A percentile compares a stretch with the other conserved stretches of the same genome.
Evolutionary conservation across 2,797 vertebrate genomes (phyloP).

Genomic region (Poecilia velifera): DNA sequence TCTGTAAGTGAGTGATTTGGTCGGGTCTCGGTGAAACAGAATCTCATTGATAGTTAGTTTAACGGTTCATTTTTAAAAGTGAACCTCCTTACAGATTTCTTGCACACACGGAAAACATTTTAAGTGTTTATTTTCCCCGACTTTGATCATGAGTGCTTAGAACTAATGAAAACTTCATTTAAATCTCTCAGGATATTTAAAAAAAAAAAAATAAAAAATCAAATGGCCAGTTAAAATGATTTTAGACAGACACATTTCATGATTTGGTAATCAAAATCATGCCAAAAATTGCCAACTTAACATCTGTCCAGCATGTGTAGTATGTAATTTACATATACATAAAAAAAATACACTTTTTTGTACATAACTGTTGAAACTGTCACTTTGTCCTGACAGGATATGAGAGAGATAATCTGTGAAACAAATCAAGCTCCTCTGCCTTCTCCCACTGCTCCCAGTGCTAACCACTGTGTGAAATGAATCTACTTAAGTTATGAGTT

Average conservation of each 20-base stretch:
- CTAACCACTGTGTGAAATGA: neutral
- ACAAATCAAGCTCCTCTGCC: no score
- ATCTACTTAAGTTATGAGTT: neutral
- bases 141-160: neutral
- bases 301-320: neutral
- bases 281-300: neutral
- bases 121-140: neutral
- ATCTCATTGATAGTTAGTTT: neutral
- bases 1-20: neutral
- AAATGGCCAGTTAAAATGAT: neutral
- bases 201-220: neutral
- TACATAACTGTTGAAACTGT: no score
- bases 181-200: slow-evolving; percentile 27
- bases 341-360: no score
- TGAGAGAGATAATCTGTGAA: no score
- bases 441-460: no score
- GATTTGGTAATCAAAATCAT: neutral
- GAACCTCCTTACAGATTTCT: neutral
- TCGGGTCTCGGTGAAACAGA: neutral
- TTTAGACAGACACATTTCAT: neutral
- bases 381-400: no score
- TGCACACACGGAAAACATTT: neutral
- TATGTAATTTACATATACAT: no score
- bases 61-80: neutral
- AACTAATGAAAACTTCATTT: slow-evolving; percentile 69